Evolutionary conservation across 2,113 vertebrate genomes (phyloP), one percentile per base, ranked within the genome.

Genomic region (Falcunculus frontatus): DNA sequence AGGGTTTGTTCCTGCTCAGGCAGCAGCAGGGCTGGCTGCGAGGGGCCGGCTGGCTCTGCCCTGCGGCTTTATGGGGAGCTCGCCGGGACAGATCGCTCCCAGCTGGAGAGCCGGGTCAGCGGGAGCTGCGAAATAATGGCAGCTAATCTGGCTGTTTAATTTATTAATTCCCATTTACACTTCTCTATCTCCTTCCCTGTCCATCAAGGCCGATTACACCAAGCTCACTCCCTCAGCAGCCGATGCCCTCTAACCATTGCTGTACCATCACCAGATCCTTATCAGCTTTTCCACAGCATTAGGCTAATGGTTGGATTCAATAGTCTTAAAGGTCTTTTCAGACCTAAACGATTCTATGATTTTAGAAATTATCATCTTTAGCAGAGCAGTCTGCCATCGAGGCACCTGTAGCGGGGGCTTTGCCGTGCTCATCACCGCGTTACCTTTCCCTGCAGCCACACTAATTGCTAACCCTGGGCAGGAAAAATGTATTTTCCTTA

Each of bases 11-110:
- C 67, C 22, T 2, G 0, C 5, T 0, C 32, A 26, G 29, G 20
- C 64, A 10, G 6, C 7, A 4, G 33, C 64, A 5, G 19, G 5
- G 15, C 27, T 7, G 84, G 22, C 18, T 4, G 13, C 0, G 2
- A 15, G 8, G 39, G 53, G 11, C 42, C 1, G 5, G 44, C 46
- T 7, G 49, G 7, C 50, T 19, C 69, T 65, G 87, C 82, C 85
- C 10, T 0, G 30, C 23, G 4, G 44, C 80, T n/a, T 6, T 11
- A 0, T 6, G 19, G 16, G 1, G 29, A 65, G 60, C 52, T 9
- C 5, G 17, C 62, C 2, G 2, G 33, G 55, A 23, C 65, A 25
- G 49, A 42, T 5, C 22, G 5, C 64, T 10, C 11, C 49, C 56
- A 52, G 86, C 85, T 30, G 82, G 62, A 55, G 47, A 59, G 49